Conservation (phyloP, 2,797 vertebrate species). For the Loriculus beryllinus region DNA sequence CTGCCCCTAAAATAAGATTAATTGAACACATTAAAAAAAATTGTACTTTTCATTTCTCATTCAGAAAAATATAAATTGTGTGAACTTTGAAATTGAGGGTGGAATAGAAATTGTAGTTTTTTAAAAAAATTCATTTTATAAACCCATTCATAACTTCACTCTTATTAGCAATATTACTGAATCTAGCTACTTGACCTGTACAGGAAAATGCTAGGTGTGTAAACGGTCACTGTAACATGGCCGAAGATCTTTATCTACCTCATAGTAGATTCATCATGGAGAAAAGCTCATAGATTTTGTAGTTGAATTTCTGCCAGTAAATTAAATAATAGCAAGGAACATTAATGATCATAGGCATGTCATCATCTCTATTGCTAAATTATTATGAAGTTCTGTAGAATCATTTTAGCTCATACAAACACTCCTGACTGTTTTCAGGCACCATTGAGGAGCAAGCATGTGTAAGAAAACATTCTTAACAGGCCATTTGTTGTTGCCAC, state of each 20-base stretch:
- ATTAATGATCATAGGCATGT: background rate
- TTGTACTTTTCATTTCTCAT: background rate
- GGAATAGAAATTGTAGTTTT: background rate
- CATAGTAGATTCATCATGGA: background rate
- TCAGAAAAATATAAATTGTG: background rate
- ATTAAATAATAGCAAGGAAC: background rate
- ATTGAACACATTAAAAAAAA: background rate
- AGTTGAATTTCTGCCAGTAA: background rate
- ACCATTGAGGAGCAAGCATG: background rate
- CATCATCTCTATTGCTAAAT: background rate
- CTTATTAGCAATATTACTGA: background rate
- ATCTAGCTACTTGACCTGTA: background rate
- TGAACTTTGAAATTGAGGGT: background rate
- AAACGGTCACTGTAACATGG: background rate
- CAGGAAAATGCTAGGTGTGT: background rate
- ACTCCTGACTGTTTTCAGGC: background rate
- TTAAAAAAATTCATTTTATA: background rate
- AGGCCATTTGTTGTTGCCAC: background rate
- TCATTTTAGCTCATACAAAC: background rate
- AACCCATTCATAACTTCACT: background rate
- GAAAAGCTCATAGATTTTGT: background rate
- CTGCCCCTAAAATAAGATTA: background rate
- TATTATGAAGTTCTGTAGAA: background rate
- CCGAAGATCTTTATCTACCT: background rate
- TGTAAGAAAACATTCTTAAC: background rate